These are phyloP conservation scores for Hemiprocne comata DNA, from an alignment of 2,113 vertebrate genomes.

Conservation along the genomic window DNA sequence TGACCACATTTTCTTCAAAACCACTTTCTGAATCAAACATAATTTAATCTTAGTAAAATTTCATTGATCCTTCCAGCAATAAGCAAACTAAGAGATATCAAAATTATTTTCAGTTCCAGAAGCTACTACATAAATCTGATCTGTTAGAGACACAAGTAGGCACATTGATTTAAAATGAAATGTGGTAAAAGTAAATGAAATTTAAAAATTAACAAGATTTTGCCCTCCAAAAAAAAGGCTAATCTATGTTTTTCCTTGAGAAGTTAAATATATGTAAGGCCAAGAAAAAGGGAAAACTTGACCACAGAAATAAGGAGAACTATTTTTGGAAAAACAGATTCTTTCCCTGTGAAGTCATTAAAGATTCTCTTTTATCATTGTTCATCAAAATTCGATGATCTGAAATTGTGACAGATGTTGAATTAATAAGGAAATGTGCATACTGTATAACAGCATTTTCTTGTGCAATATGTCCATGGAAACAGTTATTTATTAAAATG, in stretches of 20 bases:
- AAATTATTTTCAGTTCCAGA: neutral
- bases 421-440: neutral
- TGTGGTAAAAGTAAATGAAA: neutral
- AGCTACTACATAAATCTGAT: neutral
- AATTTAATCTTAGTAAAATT: neutral
- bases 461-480: neutral
- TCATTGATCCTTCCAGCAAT: neutral
- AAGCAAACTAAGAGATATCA: neutral
- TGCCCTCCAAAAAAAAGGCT: neutral
- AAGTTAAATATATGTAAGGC: neutral
- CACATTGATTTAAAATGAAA: neutral
- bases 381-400: neutral
- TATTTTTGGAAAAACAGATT: neutral
- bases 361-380: neutral
- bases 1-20: neutral
- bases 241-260: neutral
- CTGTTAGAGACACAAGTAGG: neutral
- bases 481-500: neutral
- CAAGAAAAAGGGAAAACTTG: neutral
- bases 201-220: neutral
- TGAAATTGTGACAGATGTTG: neutral
- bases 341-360: neutral
- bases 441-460: neutral
- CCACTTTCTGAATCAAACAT: neutral
- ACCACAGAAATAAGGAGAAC: neutral